Evolutionary conservation across 2,113 vertebrate species (phyloP).

Genomic region (Thryonomys swinderianus): DNA sequence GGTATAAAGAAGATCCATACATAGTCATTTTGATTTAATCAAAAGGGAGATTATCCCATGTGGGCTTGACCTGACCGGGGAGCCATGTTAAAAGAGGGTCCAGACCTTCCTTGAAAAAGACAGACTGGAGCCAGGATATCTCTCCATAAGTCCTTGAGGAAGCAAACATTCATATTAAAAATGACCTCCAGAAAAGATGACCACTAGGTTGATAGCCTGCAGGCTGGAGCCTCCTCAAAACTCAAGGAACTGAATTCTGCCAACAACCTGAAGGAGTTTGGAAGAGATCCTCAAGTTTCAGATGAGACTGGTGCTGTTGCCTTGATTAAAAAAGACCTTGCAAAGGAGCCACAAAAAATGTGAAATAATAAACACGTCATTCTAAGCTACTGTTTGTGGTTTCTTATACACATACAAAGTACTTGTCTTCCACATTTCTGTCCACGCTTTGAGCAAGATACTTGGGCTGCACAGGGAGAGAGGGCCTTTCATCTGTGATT

Average conservation of each 20-base stretch:
- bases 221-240: background rate
- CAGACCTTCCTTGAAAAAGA: constrained; percentile 22
- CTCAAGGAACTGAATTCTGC: background rate
- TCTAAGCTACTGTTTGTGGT: constrained; percentile 25
- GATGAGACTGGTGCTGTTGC: background rate
- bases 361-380: background rate
- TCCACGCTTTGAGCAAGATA: background rate
- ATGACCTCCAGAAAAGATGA: background rate
- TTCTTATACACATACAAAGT: constrained; percentile 5
- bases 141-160: constrained; percentile 1
- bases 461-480: background rate
- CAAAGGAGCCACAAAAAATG: background rate
- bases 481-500: background rate
- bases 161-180: background rate
- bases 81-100: background rate
- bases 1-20: background rate
- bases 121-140: background rate
- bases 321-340: background rate
- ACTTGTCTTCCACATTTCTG: background rate
- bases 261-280: background rate
- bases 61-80: background rate
- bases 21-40: constrained; percentile 16
- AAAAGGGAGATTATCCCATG: background rate
- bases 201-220: background rate
- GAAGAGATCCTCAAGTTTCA: background rate